These are phyloP conservation scores for Symphodus melops DNA, from an alignment of 2,113 vertebrate genomes.

Conservation along the genomic window DNA sequence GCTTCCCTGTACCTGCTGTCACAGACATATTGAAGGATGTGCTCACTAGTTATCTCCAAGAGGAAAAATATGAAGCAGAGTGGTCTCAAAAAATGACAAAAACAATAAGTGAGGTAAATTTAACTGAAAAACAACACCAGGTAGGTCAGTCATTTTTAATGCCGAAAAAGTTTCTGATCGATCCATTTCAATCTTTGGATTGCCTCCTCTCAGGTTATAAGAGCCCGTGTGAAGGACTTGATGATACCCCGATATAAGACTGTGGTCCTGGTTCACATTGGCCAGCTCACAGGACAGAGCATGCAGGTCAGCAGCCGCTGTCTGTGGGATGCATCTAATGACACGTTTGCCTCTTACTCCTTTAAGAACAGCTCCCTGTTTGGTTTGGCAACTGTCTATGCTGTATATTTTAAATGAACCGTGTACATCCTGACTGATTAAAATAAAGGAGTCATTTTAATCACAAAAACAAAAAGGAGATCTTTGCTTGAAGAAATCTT, in stretches of 20 bases:
- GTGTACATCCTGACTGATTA: neutral
- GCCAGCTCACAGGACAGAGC: slow-evolving; percentile 86
- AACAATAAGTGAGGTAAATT: slow-evolving; percentile 88
- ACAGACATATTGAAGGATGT: slow-evolving; percentile 89
- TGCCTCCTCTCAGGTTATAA: slow-evolving; percentile 83
- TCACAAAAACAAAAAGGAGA: neutral
- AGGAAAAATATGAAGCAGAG: slow-evolving; percentile 87
- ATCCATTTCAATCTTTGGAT: neutral
- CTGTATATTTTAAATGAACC: slow-evolving; percentile 88
- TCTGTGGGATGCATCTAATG: slow-evolving; percentile 88
- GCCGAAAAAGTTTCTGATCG: neutral
- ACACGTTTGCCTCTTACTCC: slow-evolving; percentile 82
- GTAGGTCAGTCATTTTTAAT: neutral
- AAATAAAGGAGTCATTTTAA: neutral
- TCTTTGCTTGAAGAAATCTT: neutral
- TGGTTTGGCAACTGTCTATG: slow-evolving; percentile 88
- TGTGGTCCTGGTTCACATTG: slow-evolving; percentile 87
- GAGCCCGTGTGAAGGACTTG: slow-evolving; percentile 87
- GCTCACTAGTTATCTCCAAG: slow-evolving; percentile 84
- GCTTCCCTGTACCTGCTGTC: slow-evolving; percentile 83
- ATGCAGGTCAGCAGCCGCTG: slow-evolving; percentile 89
- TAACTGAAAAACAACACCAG: neutral
- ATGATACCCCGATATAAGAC: slow-evolving; percentile 89
- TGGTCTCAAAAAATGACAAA: slow-evolving; percentile 88
- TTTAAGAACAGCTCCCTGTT: slow-evolving; percentile 91